These are phyloP conservation scores for Carabus problematicus DNA, from an alignment of 2,888 invertebrate genomes.

Conservation along the genomic window DNA sequence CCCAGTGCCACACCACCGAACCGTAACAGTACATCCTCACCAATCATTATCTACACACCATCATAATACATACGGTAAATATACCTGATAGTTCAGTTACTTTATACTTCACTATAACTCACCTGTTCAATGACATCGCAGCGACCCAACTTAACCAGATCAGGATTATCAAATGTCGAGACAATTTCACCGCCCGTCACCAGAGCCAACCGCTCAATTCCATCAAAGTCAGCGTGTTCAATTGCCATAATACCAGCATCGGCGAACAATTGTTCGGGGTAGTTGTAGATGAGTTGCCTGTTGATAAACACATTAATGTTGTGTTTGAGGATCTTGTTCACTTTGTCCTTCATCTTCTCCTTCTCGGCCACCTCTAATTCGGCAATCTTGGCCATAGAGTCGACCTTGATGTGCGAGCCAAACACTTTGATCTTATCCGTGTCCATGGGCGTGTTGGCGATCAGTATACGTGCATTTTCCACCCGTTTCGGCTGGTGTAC, in stretches of 20 bases:
- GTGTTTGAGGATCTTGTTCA: slow-evolving; percentile 92
- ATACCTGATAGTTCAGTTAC: neutral
- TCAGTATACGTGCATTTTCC: slow-evolving; percentile 94
- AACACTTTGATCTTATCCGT: slow-evolving; percentile 99
- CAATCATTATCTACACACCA: slow-evolving; percentile 81
- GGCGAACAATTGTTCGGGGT: slow-evolving; percentile 98
- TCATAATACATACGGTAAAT: neutral
- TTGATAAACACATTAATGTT: slow-evolving; percentile 98
- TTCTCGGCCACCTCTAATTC: slow-evolving; percentile 98
- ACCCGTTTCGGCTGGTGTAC: slow-evolving; percentile 96
- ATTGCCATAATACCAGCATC: slow-evolving; percentile 99
- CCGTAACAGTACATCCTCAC: slow-evolving; percentile 92
- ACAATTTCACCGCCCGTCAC: slow-evolving; percentile 99
- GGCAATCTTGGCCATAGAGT: slow-evolving; percentile 94
- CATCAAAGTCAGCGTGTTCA: slow-evolving; percentile 99
- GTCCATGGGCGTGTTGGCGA: slow-evolving; percentile 99
- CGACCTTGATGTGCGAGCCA: slow-evolving; percentile 92
- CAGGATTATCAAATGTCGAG: slow-evolving; percentile 96
- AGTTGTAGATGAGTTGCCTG: slow-evolving; percentile 98
- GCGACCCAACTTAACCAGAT: slow-evolving; percentile 87
- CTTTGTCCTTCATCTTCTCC: slow-evolving; percentile 99
- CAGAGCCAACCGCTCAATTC: slow-evolving; percentile 94
- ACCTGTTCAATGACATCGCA: slow-evolving; percentile 96
- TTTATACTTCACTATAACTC: slow-evolving; percentile 44
- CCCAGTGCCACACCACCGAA: slow-evolving; percentile 95